Evolutionary conservation across 2,113 vertebrate species (phyloP).

Genomic region (Platichthys stellatus): DNA sequence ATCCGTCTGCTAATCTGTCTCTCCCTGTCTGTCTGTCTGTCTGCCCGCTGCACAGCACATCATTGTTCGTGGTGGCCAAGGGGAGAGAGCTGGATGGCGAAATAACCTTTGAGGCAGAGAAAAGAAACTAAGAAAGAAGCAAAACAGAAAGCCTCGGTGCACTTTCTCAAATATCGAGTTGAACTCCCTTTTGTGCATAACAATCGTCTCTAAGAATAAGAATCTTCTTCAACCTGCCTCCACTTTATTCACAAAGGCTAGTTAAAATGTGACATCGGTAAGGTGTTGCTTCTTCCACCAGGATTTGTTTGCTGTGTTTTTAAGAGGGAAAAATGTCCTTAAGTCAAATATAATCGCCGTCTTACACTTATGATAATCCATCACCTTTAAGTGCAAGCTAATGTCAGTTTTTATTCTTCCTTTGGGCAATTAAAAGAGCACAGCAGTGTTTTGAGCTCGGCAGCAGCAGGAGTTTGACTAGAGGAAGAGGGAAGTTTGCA

Average conservation of each 20-base stretch:
- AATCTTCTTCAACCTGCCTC: background rate
- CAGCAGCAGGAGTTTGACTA: background rate
- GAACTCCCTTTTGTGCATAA: constrained; percentile 5
- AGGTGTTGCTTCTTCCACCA: constrained; percentile 15
- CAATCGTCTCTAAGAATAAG: background rate
- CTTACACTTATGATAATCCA: constrained; percentile 20
- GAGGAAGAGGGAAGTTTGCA: background rate
- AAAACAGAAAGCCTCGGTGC: constrained; percentile 20
- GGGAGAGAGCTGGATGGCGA: constrained; percentile 10
- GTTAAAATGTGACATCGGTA: constrained; percentile 13
- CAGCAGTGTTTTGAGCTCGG: background rate
- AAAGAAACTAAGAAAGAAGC: constrained; percentile 19
- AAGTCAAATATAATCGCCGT: constrained; percentile 7
- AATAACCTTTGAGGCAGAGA: constrained; percentile 21
- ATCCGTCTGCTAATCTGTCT: constrained; percentile 60
- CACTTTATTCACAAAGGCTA: constrained; percentile 16
- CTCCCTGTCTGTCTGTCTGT: constrained; percentile 24
- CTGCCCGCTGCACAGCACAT: constrained; percentile 19
- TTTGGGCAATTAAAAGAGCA: constrained; percentile 16
- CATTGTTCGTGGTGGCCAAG: constrained; percentile 34
- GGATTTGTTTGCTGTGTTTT: background rate
- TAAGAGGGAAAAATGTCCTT: background rate
- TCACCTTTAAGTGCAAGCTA: constrained; percentile 22
- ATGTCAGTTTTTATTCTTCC: background rate
- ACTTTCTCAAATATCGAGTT: constrained; percentile 41